Evolutionary conservation across 2,113 vertebrate species (phyloP).

Genomic region (Meleagris gallopavo): DNA sequence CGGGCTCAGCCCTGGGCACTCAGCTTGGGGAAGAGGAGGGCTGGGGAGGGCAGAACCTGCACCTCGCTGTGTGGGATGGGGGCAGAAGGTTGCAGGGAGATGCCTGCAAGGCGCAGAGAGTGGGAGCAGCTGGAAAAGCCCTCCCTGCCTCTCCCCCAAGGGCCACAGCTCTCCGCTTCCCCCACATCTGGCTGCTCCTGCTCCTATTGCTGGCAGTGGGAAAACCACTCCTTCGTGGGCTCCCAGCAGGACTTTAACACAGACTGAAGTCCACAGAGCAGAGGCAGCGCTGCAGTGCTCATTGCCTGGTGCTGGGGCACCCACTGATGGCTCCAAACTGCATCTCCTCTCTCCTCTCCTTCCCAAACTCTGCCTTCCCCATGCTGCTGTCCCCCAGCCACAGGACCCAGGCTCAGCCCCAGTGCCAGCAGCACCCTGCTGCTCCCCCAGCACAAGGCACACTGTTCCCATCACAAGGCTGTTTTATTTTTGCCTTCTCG

Average conservation of each 20-base stretch:
- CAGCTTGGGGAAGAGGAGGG: no score
- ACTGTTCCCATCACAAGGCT: background rate
- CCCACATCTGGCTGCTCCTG: background rate
- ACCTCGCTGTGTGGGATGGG: background rate
- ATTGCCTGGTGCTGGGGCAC: background rate
- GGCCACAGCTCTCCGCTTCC: background rate
- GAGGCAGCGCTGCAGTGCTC: background rate
- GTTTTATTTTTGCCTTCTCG: background rate
- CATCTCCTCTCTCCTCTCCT: background rate
- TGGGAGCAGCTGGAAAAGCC: background rate
- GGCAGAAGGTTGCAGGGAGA: background rate
- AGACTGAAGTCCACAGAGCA: background rate
- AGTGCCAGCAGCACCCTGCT: background rate
- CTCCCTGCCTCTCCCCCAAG: background rate
- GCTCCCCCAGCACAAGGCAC: background rate
- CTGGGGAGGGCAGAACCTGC: no score
- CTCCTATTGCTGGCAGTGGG: fast-evolving
- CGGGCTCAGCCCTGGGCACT: fast-evolving
- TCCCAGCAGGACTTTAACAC: background rate
- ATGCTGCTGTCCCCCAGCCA: background rate
- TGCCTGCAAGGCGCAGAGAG: fast-evolving
- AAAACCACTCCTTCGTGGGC: fast-evolving
- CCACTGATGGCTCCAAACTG: background rate
- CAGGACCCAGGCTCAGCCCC: background rate
- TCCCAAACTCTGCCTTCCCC: background rate